These are phyloP conservation scores for Aelia acuminata DNA, from an alignment of 2,888 invertebrate species.

Conservation along the genomic window DNA sequence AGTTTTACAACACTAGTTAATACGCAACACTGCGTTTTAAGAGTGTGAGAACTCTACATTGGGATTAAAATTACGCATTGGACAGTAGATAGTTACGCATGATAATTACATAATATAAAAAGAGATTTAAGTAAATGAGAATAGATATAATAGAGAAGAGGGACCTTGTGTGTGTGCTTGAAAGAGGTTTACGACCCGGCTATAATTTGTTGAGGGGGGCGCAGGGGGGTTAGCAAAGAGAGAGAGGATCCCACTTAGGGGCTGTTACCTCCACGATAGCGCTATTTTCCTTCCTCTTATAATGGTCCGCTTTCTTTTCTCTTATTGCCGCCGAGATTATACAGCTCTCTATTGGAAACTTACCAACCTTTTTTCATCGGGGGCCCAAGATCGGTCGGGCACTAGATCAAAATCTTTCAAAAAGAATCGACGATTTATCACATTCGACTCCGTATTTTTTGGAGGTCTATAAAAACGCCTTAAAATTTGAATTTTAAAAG, in stretches of 20 bases:
- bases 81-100: not conserved
- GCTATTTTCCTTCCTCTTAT: conserved; percentile 25
- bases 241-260: not conserved
- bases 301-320: conserved; percentile 22
- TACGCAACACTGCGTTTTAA: too few species aligned
- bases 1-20: too few species aligned
- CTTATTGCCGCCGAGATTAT: not conserved
- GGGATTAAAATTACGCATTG: not conserved
- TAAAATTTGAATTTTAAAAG: too few species aligned
- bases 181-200: conserved; percentile 37
- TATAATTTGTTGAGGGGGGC: not conserved
- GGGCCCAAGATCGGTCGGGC: not conserved
- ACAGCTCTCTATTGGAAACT: not conserved
- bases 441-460: too few species aligned
- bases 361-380: not conserved
- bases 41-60: too few species aligned
- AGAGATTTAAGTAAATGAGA: not conserved
- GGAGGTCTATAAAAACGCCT: too few species aligned
- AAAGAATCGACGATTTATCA: not conserved
- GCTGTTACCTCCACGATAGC: conserved; percentile 49
- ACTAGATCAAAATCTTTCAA: not conserved
- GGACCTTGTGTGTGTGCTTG: conserved; percentile 32
- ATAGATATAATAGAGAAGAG: conserved; percentile 8
- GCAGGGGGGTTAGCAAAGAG: not conserved
- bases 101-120: not conserved